Percentiles rank a stretch among this genome's conserved stretches.
phyloP scores from a whole-genome alignment of 1,140 invertebrate genomes.

The Drosophila ogumai region DNA sequence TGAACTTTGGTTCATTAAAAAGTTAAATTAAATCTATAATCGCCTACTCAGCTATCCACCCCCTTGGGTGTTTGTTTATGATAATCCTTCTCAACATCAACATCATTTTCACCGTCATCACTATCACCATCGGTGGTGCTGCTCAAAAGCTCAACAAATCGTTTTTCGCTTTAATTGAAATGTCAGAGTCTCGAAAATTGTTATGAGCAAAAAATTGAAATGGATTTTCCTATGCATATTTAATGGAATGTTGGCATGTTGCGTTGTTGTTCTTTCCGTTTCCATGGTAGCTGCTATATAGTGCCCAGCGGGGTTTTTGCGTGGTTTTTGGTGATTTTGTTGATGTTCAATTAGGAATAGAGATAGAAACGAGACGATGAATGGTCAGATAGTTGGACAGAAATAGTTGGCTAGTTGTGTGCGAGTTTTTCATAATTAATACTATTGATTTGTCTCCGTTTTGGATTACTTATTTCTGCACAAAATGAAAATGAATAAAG shows the following conservation, averaged over 20 bases:
- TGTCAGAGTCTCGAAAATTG: constrained; percentile 57
- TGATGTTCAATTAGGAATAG: constrained; percentile 39
- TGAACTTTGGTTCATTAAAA: constrained; percentile 64
- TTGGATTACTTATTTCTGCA: not conserved
- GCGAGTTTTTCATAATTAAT: constrained; percentile 30
- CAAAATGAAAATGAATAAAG: constrained; percentile 14
- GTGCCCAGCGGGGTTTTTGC: constrained; percentile 13
- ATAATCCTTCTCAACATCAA: constrained; percentile 39
- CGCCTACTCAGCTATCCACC: constrained; percentile 6
- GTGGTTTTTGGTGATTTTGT: constrained; percentile 39
- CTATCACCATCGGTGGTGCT: constrained; percentile 3
- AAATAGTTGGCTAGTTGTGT: not conserved
- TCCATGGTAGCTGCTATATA: constrained; percentile 11
- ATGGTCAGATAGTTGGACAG: constrained; percentile 12
- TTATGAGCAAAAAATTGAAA: constrained; percentile 44
- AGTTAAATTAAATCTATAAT: constrained; percentile 75
- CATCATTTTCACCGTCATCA: constrained; percentile 22
- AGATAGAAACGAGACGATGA: constrained; percentile 10
- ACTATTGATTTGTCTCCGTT: constrained; percentile 33
- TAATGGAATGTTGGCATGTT: constrained; percentile 45
- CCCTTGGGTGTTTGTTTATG: constrained; percentile 5
- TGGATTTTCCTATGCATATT: constrained; percentile 53
- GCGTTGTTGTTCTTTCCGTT: constrained; percentile 19
- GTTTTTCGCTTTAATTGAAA: constrained; percentile 58
- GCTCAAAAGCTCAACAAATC: constrained; percentile 44